Percentiles rank a stretch among this genome's conserved stretches.
Evolutionary conservation across 2,113 vertebrate species (phyloP).

Genomic region (Geococcyx californianus): DNA sequence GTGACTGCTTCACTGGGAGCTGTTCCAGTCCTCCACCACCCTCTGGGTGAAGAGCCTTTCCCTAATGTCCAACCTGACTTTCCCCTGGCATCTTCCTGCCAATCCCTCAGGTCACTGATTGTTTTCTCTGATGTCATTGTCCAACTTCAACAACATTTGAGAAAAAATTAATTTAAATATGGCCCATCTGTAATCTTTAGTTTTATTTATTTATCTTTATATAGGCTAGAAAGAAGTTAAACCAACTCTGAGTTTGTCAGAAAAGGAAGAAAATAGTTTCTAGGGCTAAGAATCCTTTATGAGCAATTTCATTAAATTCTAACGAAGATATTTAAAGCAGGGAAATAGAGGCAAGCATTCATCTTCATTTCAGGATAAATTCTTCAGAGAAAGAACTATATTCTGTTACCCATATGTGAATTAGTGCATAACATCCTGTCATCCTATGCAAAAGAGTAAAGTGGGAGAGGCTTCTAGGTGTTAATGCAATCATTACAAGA

Average conservation of each 20-base stretch:
- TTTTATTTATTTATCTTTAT: not conserved
- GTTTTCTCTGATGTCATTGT: not conserved
- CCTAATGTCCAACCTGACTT: no score
- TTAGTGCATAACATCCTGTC: conserved; percentile 30
- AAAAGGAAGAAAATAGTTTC: not conserved
- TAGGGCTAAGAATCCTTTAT: not conserved
- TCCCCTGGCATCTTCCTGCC: no score
- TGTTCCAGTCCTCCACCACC: no score
- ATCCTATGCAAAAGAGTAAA: conserved; percentile 36
- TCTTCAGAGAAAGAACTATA: not conserved
- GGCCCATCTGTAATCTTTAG: not conserved
- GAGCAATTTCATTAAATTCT: not conserved
- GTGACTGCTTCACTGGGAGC: no score
- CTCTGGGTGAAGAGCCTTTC: no score
- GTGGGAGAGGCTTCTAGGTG: conserved; percentile 27
- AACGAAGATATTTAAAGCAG: not conserved
- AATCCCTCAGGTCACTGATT: no score
- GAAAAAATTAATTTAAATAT: not conserved
- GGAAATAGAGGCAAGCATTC: not conserved
- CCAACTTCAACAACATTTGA: not conserved
- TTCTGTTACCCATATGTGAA: not conserved
- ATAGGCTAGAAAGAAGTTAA: not conserved
- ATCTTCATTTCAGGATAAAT: not conserved
- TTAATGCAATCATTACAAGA: conserved; percentile 58
- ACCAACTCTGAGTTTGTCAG: not conserved